Evolutionary conservation across 2,888 invertebrate genomes (phyloP), one percentile per base, ranked within the genome.

Genomic region (Trichogramma evanescens): DNA sequence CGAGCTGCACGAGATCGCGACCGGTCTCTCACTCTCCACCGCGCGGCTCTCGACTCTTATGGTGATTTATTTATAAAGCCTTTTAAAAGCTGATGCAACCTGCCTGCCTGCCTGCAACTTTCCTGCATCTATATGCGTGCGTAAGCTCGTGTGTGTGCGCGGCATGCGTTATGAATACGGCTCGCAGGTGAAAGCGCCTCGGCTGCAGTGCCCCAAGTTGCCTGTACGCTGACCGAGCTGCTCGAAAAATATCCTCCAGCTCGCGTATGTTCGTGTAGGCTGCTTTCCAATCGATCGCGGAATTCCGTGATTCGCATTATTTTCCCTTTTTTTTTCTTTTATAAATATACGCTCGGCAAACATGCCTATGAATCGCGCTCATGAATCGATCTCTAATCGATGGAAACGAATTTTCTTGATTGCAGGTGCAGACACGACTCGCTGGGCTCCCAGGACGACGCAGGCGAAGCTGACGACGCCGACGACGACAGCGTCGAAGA

Each of bases 181-280:
- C n/a, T 41, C 48, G 43, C 59, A 54, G 59, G 54, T 59, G 59
- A 54, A 59, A 54, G 59, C 49, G 39, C 44, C 41, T 26, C 39
- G 10, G 5, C 5, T 38, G 42, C 42, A 8, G 44, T 49, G 41
- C 46, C 44, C 10, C 44, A 8, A 43, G 39, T 40, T 43, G 4
- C 10, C 44, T 26, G 26, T 2, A 26, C n/a, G n/a, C 26, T 26
- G 26, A 26, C 26, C 26, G 26, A 26, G 26, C 26, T 26, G 26
- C 26, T 26, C 26, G 3, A 26, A 26, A 26, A 26, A 26, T 26
- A 26, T 26, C 26, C 26, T 26, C 26, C 26, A 26, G 26, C 26
- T 26, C 26, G 26, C 26, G 26, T 26, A 26, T 26, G 26, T 26
- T 26, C 26, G 26, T 26, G 26, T 26, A 26, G 26, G 26, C 26